phyloP scores from a whole-genome alignment of 2,113 vertebrate species.

The Eupsittula cactorum region DNA sequence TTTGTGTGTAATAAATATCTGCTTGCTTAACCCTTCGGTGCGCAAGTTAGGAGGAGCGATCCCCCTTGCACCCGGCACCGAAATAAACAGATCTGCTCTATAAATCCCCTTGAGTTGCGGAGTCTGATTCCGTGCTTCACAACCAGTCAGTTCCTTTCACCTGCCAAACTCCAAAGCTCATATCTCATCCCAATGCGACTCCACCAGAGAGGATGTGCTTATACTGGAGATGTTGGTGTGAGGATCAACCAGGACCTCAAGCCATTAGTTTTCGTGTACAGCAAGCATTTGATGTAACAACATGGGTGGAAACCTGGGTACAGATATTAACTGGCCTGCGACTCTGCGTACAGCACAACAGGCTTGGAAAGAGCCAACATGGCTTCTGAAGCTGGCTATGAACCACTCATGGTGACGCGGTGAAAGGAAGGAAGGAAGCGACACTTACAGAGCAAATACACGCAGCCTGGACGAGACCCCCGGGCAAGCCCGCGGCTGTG shows the following conservation, averaged over 20 bases:
- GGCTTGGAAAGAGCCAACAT: background rate
- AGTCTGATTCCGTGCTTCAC: background rate
- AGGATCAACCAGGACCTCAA: background rate
- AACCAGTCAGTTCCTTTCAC: too few species aligned
- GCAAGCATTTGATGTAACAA: background rate
- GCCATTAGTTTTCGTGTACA: background rate
- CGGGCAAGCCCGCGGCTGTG: fast-evolving
- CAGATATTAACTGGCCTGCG: fast-evolving
- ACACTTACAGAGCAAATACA: background rate
- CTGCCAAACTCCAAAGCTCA: background rate
- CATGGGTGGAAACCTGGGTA: background rate
- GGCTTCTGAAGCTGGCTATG: background rate
- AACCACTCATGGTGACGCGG: fast-evolving
- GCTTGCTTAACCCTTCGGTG: too few species aligned
- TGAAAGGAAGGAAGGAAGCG: background rate
- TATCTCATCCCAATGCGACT: fast-evolving
- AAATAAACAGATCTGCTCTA: too few species aligned
- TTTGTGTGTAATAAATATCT: too few species aligned
- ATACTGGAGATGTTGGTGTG: fast-evolving
- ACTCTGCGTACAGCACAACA: background rate
- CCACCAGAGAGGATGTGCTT: background rate
- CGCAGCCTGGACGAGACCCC: background rate
- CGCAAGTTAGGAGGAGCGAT: too few species aligned
- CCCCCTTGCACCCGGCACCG: too few species aligned
- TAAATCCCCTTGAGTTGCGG: too few species aligned